These are phyloP conservation scores for Naja naja DNA, from an alignment of 2,113 vertebrate genomes.

Conservation along the genomic window DNA sequence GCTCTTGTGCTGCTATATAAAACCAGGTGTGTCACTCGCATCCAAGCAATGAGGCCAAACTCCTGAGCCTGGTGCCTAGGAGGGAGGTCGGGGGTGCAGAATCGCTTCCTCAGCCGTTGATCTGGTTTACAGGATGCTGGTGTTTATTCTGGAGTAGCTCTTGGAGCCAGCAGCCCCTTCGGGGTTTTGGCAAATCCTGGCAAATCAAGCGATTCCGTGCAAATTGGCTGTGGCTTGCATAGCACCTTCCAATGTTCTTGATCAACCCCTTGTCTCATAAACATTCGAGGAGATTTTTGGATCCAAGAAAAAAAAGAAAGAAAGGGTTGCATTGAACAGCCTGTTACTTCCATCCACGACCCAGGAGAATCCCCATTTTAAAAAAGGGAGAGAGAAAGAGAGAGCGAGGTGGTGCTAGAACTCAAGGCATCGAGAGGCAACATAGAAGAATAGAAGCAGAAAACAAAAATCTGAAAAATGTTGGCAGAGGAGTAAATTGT, in stretches of 20 bases:
- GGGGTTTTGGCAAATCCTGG: neutral
- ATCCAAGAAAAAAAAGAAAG: neutral
- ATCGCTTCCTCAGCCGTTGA: neutral
- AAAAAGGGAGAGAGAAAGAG: neutral
- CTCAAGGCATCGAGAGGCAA: neutral
- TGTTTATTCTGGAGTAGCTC: neutral
- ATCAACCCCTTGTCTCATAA: neutral
- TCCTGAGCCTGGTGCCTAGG: neutral
- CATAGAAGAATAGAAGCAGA: neutral
- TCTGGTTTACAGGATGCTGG: neutral
- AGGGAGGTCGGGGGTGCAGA: neutral
- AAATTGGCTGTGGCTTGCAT: neutral
- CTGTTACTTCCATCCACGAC: neutral
- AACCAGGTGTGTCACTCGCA: neutral
- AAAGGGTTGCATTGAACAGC: neutral
- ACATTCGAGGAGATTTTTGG: accelerated
- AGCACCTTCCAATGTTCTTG: neutral
- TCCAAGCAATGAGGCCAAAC: neutral
- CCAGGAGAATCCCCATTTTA: accelerated
- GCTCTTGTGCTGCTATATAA: neutral
- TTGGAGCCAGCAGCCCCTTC: neutral
- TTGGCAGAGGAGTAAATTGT: neutral
- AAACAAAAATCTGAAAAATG: neutral
- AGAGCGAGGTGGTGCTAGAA: neutral
- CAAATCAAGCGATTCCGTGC: neutral